Conservation (phyloP, 2,113 vertebrate species). For the Plecturocebus donacophilus region DNA sequence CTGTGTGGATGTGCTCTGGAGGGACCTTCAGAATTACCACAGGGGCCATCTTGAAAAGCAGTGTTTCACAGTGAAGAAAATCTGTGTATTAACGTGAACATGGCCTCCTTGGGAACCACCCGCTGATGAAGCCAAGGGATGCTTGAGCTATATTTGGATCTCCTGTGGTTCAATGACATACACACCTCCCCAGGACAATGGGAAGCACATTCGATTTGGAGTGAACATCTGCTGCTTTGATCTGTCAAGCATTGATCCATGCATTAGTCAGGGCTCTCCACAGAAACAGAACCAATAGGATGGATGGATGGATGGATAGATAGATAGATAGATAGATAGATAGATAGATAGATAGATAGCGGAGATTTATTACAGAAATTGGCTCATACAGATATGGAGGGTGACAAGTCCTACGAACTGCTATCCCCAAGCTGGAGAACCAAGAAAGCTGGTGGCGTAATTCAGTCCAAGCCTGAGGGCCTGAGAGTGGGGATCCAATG, state of each 20-base stretch:
- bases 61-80: neutral
- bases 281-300: neutral
- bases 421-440: neutral
- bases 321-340: neutral
- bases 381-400: neutral
- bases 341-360: neutral
- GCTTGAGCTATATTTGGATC: neutral
- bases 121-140: neutral
- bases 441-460: neutral
- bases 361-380: neutral
- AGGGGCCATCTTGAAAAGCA: constrained; percentile 14
- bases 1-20: neutral
- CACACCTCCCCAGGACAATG: neutral
- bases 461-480: neutral
- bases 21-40: neutral
- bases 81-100: neutral
- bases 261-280: neutral
- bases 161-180: neutral
- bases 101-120: neutral
- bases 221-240: neutral
- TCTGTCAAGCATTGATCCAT: neutral
- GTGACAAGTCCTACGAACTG: neutral
- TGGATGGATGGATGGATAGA: neutral
- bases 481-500: too few species aligned
- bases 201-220: neutral